Conservation (phyloP, 1,140 invertebrate genomes). For the Aricia agestis region DNA sequence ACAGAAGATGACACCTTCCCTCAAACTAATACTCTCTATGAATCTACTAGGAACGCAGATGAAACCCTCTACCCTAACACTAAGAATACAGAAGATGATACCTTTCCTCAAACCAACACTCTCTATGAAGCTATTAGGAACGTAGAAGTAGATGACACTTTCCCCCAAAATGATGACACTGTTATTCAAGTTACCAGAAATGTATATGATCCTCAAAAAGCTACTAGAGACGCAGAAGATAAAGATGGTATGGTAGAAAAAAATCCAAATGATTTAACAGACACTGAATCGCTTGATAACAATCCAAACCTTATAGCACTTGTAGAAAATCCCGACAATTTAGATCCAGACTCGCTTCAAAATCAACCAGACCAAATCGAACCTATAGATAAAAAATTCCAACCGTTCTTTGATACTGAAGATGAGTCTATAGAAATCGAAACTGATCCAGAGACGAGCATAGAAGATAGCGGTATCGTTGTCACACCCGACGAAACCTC, state of each 20-base stretch:
- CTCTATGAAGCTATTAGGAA: not conserved
- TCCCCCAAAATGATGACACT: too few species aligned
- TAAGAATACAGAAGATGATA: not conserved
- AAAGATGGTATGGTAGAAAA: slow-evolving; percentile 1
- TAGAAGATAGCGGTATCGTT: slow-evolving; percentile 35
- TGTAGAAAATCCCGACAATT: not conserved
- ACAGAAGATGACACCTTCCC: not conserved
- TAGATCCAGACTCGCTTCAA: not conserved
- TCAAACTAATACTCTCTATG: not conserved
- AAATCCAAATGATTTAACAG: not conserved
- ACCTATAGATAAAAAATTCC: slow-evolving; percentile 25
- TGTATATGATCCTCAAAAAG: not conserved
- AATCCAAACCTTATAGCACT: not conserved
- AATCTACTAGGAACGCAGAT: not conserved
- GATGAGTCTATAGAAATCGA: slow-evolving; percentile 31
- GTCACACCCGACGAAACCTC: slow-evolving; percentile 32
- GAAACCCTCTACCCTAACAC: too few species aligned
- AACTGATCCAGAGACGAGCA: slow-evolving; percentile 35
- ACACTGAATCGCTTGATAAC: not conserved
- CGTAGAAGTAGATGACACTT: not conserved
- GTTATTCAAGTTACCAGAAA: too few species aligned
- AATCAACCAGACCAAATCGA: slow-evolving; percentile 24
- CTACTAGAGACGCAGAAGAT: not conserved
- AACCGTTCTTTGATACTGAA: slow-evolving; percentile 34
- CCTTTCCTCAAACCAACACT: not conserved